Percentiles rank a stretch among this genome's conserved stretches.
Evolutionary conservation across 2,888 invertebrate species (phyloP).

Genomic region (Pristionchus exspectatus): DNA sequence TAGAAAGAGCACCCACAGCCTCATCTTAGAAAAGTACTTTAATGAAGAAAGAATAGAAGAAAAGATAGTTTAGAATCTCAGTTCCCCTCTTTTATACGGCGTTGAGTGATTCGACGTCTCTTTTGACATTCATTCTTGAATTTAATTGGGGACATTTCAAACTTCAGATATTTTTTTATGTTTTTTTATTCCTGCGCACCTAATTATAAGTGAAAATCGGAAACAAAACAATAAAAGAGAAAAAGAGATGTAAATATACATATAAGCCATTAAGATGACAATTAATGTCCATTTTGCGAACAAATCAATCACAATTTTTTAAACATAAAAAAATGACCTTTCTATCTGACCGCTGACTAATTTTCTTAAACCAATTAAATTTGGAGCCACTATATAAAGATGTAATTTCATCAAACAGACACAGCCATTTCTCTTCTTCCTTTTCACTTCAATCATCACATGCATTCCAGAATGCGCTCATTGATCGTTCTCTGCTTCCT

Average conservation of each 20-base stretch:
- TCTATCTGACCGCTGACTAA: neutral
- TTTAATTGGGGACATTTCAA: neutral
- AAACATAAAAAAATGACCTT: neutral
- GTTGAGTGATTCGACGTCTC: neutral
- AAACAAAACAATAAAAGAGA: too few species aligned
- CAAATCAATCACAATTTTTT: too few species aligned
- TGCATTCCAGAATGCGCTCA: constrained; percentile 42
- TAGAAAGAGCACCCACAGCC: constrained; percentile 1
- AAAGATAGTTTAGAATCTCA: neutral
- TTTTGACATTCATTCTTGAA: neutral
- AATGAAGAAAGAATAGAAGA: neutral
- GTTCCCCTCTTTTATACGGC: constrained; percentile 28
- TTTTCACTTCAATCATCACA: neutral
- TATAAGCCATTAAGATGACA: too few species aligned
- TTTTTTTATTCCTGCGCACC: too few species aligned
- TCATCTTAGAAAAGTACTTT: neutral
- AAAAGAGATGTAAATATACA: too few species aligned
- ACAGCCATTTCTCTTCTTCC: neutral
- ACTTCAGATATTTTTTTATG: too few species aligned
- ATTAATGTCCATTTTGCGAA: too few species aligned
- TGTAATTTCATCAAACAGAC: neutral
- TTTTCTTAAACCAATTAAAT: neutral
- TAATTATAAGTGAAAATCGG: too few species aligned
- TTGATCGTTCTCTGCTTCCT: constrained; percentile 4
- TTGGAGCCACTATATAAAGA: constrained; percentile 17